Percentiles rank a stretch among this genome's conserved stretches.
Conservation (phyloP, 2,888 invertebrate genomes). For the Mellilla xanthometata region DNA sequence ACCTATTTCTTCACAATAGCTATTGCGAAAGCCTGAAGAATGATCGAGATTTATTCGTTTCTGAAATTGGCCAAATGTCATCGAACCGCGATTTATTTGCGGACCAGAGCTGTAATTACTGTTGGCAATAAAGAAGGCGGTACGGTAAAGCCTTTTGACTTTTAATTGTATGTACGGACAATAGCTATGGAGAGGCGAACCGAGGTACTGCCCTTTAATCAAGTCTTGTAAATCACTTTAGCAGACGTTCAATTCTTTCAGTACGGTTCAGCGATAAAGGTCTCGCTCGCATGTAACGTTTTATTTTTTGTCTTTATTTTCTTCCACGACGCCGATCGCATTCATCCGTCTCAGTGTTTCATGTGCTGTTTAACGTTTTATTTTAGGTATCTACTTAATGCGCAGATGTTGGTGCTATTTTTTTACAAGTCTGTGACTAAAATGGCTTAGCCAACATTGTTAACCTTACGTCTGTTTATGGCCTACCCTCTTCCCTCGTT, state of each 20-base stretch:
- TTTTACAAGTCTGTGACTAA: constrained; percentile 5
- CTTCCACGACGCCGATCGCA: background rate
- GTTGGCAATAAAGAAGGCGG: constrained; percentile 53
- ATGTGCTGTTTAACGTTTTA: background rate
- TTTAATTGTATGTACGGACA: constrained; percentile 60
- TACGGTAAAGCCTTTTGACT: constrained; percentile 62
- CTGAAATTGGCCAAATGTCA: constrained; percentile 44
- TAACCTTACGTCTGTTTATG: constrained; percentile 13
- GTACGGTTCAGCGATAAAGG: constrained; percentile 30
- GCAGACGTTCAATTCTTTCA: constrained; percentile 20
- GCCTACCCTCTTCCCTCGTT: constrained; percentile 22
- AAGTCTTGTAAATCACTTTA: constrained; percentile 46
- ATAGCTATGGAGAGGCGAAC: constrained; percentile 43
- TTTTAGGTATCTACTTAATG: background rate
- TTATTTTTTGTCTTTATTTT: constrained; percentile 7
- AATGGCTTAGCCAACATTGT: constrained; percentile 5
- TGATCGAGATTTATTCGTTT: constrained; percentile 34
- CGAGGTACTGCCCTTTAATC: constrained; percentile 59
- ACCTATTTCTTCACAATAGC: constrained; percentile 19
- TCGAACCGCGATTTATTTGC: constrained; percentile 53
- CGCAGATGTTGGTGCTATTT: background rate
- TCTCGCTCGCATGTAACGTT: background rate
- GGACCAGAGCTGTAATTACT: constrained; percentile 57
- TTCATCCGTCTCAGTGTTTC: background rate
- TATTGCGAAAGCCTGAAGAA: constrained; percentile 24